Evolutionary conservation across 2,888 invertebrate genomes (phyloP).

Genomic region (Cistogaster globosa): DNA sequence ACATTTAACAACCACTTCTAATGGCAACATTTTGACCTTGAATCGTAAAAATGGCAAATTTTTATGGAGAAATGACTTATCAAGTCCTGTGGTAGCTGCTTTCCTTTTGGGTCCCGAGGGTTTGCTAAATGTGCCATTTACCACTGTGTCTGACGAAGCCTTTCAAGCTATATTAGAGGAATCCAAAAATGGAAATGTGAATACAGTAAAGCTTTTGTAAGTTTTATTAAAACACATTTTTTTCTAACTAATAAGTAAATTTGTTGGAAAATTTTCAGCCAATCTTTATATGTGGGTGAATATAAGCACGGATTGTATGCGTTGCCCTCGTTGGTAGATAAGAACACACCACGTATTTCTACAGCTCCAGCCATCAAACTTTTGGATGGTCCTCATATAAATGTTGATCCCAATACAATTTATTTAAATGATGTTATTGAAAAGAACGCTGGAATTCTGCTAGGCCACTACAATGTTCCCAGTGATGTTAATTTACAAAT

Average conservation of each 20-base stretch:
- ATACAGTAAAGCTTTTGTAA: slow-evolving; percentile 86
- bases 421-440: slow-evolving; percentile 83
- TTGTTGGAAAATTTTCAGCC: slow-evolving; percentile 84
- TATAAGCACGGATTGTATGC: slow-evolving; percentile 94
- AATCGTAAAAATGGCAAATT: slow-evolving; percentile 91
- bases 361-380: slow-evolving; percentile 88
- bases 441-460: slow-evolving; percentile 80
- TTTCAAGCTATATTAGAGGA: slow-evolving; percentile 88
- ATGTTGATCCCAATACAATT: slow-evolving; percentile 82
- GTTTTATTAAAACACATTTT: slow-evolving; percentile 72
- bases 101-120: slow-evolving; percentile 91
- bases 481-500: slow-evolving; percentile 83
- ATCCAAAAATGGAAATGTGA: slow-evolving; percentile 85
- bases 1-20: slow-evolving; percentile 95
- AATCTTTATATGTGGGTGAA: slow-evolving; percentile 96
- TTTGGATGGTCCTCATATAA: slow-evolving; percentile 88
- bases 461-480: slow-evolving; percentile 89
- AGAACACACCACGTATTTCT: slow-evolving; percentile 92
- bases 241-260: neutral
- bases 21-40: slow-evolving; percentile 92
- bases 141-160: slow-evolving; percentile 94
- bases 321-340: slow-evolving; percentile 95
- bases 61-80: slow-evolving; percentile 93
- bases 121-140: slow-evolving; percentile 92
- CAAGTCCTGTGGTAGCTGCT: slow-evolving; percentile 95